Evolutionary conservation across 2,113 vertebrate species (phyloP).

Genomic region (Ovis aries): ARS-UI_Ramb_v3.0 NC_056057.1:93811501-93812000

Average conservation of each 20-base stretch:
- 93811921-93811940: not conserved
- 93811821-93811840: not conserved
- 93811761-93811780: not conserved
- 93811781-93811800: not conserved
- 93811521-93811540: conserved; percentile 60
- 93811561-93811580: not conserved
- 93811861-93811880: not conserved
- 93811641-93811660: not conserved
- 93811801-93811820: not conserved
- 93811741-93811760: not conserved
- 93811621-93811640: not conserved
- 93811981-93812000: not conserved
- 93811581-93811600: not conserved
- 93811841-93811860: not conserved
- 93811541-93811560: not conserved
- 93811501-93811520: conserved; percentile 53
- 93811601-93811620: not conserved
- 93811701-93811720: not conserved
- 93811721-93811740: not conserved
- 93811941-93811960: not conserved
- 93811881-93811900: not conserved
- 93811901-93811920: not conserved
- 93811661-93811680: not conserved
- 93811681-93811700: not conserved
- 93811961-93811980: rapidly evolving